Base-by-base conservation (phyloP, 2,888 invertebrate genomes). In the Ophion ventricosus region DNA sequence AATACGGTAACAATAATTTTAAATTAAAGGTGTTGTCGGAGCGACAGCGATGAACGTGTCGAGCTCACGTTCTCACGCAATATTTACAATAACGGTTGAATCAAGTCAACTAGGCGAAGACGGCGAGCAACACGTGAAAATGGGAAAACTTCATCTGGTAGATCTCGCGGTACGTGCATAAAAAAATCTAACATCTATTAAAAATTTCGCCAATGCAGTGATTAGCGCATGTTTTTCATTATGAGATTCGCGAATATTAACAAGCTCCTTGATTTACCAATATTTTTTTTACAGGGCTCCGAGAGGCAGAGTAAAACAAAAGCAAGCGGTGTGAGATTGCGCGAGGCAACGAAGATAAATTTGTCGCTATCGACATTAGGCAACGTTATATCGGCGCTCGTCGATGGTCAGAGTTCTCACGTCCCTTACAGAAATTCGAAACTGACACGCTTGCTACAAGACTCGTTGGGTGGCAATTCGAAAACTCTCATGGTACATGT, bases 371-470 rank as follows among this genome's bases (percentile, higher is more conserved):
- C 99, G 0, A 99, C 99, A 0, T 94, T 99, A 77, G 99, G 99
- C 35, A 99, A 99, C 94, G 99, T 99, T 1, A 99, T 99, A 88
- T 99, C 99, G 4, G 99, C 99, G 1, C 94, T 99, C 86, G 99
- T 99, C 2, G 99, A 99, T 94, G 98, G 99, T 64, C 99, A 99
- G 94, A 97, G 97, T 89, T 97, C 97, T 0, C 99, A 99, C 93
- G 98, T 99, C 89, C 99, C 99, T 0, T 99, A 99, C 94, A 95
- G 99, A 89, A 99, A 99, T 94, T 99, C 99, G 0, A 99, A 99
- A 94, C 94, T 99, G 49, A 99, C 99, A 0, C 94, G 99, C 14
- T 94, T 99, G 54, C 94, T 99, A 83, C 99, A 99, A 94, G 99
- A 99, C 93, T 99, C 99, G 0, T 94, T 99, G 0, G 99, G 99